A percentile compares a stretch with the other conserved stretches of the same genome.
phyloP scores from a whole-genome alignment of 2,113 vertebrate genomes.

The Silurus glanis region DNA sequence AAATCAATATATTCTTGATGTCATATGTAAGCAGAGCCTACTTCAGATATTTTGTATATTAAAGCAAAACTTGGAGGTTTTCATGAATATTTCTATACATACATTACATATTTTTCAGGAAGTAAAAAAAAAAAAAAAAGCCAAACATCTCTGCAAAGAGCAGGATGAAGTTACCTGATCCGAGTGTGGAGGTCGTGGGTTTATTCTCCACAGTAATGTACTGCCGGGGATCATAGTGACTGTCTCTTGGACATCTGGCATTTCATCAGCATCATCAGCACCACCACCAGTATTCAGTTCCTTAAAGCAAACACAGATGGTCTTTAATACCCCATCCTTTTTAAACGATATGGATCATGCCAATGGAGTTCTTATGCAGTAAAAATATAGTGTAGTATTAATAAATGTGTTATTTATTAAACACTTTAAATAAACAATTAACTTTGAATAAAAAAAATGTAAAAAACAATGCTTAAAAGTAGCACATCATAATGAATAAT shows the following conservation, averaged over 20 bases:
- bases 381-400: background rate
- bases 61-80: background rate
- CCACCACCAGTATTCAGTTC: slow-evolving; percentile 72
- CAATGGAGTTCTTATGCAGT: background rate
- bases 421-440: background rate
- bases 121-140: too few relatives aligned
- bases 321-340: background rate
- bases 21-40: background rate
- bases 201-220: slow-evolving; percentile 92
- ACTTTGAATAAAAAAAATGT: too few relatives aligned
- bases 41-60: background rate
- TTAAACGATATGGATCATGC: slow-evolving; percentile 43
- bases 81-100: background rate
- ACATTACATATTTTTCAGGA: background rate
- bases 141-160: background rate
- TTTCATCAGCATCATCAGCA: slow-evolving; percentile 78
- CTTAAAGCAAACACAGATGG: slow-evolving; percentile 56
- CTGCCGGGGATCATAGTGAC: slow-evolving; percentile 92
- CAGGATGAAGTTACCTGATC: slow-evolving; percentile 75
- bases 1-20: background rate
- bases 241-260: slow-evolving; percentile 86
- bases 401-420: background rate
- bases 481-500: background rate
- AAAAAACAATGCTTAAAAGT: too few relatives aligned
- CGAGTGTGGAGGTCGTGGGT: slow-evolving; percentile 83